Percentiles rank a stretch among this genome's conserved stretches.
Conservation (phyloP, 2,797 vertebrate species). For the Adrianichthys oophorus region DNA sequence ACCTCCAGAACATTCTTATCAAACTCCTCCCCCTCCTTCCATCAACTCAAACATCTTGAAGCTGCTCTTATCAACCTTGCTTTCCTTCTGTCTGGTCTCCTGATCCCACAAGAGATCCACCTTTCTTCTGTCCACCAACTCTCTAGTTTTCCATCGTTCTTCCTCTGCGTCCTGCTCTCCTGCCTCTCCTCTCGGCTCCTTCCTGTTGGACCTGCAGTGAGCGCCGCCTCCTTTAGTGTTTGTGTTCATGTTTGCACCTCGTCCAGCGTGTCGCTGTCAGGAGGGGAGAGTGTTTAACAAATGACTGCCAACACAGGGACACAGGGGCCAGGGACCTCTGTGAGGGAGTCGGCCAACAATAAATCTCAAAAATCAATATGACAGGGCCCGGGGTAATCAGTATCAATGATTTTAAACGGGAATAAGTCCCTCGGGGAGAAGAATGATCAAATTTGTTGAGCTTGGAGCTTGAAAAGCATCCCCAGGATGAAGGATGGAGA, state of each 20-base stretch:
- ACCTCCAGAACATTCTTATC: too few relatives aligned
- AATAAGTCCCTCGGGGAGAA: constrained; percentile 64
- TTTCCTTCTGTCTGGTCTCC: too few relatives aligned
- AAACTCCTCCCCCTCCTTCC: too few relatives aligned
- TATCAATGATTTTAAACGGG: constrained; percentile 79
- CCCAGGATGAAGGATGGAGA: constrained; percentile 60
- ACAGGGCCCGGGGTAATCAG: constrained; percentile 76
- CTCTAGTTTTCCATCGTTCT: neutral
- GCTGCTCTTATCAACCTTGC: neutral
- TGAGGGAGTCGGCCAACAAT: constrained; percentile 62
- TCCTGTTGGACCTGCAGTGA: too few relatives aligned
- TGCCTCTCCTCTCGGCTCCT: too few relatives aligned
- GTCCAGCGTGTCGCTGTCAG: constrained; percentile 55
- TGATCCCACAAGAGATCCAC: too few relatives aligned
- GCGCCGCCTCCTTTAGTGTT: too few relatives aligned
- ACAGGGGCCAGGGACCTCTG: constrained; percentile 64
- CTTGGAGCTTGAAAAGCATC: constrained; percentile 62
- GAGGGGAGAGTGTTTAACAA: constrained; percentile 70
- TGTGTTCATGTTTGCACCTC: constrained; percentile 22
- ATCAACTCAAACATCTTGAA: too few relatives aligned
- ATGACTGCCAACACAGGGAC: constrained; percentile 69
- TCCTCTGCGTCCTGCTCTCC: neutral
- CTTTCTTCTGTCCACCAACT: neutral
- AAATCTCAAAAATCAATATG: constrained; percentile 82
- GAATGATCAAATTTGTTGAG: constrained; percentile 63